Evolutionary conservation across 2,797 vertebrate species (phyloP), one percentile per base, ranked within the genome.

Genomic region (Tapirus indicus): DNA sequence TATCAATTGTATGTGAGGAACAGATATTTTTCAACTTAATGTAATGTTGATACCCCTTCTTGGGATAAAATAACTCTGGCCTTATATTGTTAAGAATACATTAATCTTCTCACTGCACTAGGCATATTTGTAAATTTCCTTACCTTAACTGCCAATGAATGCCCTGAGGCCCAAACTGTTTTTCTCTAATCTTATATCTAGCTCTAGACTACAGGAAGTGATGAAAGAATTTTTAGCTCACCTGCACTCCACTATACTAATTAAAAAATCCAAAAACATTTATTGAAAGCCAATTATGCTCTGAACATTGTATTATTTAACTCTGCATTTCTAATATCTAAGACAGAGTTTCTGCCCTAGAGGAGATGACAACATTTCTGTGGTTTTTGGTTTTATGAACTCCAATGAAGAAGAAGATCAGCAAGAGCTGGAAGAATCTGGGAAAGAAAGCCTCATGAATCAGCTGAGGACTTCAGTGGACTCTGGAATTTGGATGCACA

Each of bases 301-400:
- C 52, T 41, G 25, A 52, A 87, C 29, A 74, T 18, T 41, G 52
- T 66, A 20, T 68, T 93, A 91, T 77, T 91, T 88, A 82, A 64
- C 69, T 94, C 56, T 75, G 27, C 44, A 41, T 88, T 90, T 77
- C 54, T 44, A 89, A 35, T 83, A 11, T 87, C 32, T 80, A 52
- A 96, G 87, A 49, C 27, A 95, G 69, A 87, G 68, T 41, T 96
- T 86, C 35, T 62, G 72, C 41, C 35, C 79, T 91, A 75, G 21
- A 82, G 44, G 38, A 88, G 78, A 86, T 93, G 85, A 93, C 60
- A 83, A 41, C 77, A 88, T 96, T 78, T 96, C 83, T 96, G 82
- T 96, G 96, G 95, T 77, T 96, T 95, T 83, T n/a, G 78, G 62
- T 92, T 94, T 94, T 93, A 58, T 95, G 86, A 83, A 92, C 88